Percentiles rank a stretch among this genome's conserved stretches.
phyloP scores from a whole-genome alignment of 2,113 vertebrate species.

The Charina bottae region DNA sequence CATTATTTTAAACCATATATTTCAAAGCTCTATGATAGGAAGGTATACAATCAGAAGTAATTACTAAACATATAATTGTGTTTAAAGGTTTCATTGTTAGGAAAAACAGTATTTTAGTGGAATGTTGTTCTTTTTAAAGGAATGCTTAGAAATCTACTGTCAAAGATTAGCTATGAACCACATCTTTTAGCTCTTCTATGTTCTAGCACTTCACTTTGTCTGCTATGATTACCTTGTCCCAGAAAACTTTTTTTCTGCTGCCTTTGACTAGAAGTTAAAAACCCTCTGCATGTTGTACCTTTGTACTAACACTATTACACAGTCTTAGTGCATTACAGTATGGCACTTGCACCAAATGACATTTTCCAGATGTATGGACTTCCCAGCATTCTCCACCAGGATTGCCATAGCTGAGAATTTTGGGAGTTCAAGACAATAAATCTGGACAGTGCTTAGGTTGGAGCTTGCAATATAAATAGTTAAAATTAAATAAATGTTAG shows the following conservation, averaged over 20 bases:
- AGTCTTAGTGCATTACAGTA: not conserved
- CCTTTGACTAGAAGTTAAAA: not conserved
- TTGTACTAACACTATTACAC: not conserved
- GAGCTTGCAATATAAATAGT: not conserved
- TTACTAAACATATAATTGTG: not conserved
- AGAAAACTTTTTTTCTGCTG: not conserved
- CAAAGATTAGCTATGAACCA: not conserved
- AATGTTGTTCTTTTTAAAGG: not conserved
- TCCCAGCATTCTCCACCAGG: not conserved
- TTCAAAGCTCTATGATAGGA: conserved; percentile 86
- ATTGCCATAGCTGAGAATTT: not conserved
- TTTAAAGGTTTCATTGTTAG: not conserved
- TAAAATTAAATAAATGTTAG: not conserved
- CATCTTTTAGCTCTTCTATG: not conserved
- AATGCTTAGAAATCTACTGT: not conserved
- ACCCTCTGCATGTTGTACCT: not conserved
- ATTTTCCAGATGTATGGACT: not conserved
- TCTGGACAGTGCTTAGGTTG: not conserved
- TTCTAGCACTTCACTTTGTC: not conserved
- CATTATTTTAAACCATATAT: conserved; percentile 98
- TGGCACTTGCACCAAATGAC: not conserved
- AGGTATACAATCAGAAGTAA: conserved; percentile 70
- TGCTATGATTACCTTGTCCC: not conserved
- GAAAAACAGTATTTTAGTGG: not conserved
- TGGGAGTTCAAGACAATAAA: not conserved